phyloP scores from a whole-genome alignment of 2,797 vertebrate species.

The Rhadinocentrus ornatus region DNA sequence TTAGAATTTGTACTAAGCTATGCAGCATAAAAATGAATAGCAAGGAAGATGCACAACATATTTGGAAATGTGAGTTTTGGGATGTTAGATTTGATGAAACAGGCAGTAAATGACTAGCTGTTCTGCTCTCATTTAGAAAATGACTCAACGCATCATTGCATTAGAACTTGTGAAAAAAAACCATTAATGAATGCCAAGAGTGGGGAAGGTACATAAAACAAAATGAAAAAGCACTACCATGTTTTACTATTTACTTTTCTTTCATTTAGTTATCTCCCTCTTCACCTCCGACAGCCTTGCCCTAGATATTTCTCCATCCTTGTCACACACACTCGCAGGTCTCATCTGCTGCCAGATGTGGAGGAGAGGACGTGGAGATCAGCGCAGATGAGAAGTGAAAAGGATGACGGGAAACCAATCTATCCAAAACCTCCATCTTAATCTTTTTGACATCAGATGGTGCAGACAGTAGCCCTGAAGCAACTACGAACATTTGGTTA shows the following conservation, averaged over 20 bases:
- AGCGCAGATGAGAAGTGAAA: constrained; percentile 70
- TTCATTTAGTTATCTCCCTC: constrained; percentile 3
- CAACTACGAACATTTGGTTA: constrained; percentile 42
- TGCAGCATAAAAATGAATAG: constrained; percentile 32
- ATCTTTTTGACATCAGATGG: constrained; percentile 68
- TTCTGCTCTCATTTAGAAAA: constrained; percentile 37
- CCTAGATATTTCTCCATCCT: constrained; percentile 68
- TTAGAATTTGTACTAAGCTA: constrained; percentile 36
- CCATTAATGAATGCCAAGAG: background rate
- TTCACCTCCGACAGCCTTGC: constrained; percentile 66
- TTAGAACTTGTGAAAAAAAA: constrained; percentile 19
- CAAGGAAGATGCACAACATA: constrained; percentile 34
- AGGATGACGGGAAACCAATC: constrained; percentile 71
- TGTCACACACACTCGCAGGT: constrained; percentile 58
- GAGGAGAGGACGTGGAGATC: constrained; percentile 69
- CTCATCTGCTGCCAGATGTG: constrained; percentile 67
- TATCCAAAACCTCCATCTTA: constrained; percentile 63
- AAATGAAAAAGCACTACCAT: constrained; percentile 4
- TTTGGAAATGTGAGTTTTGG: constrained; percentile 40
- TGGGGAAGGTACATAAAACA: background rate
- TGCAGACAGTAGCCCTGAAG: constrained; percentile 57
- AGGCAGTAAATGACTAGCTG: constrained; percentile 38
- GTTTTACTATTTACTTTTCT: constrained; percentile 31
- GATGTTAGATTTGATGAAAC: constrained; percentile 33
- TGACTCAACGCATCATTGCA: constrained; percentile 38